Conservation (phyloP, 2,113 vertebrate genomes). For the Anseranas semipalmata region DNA sequence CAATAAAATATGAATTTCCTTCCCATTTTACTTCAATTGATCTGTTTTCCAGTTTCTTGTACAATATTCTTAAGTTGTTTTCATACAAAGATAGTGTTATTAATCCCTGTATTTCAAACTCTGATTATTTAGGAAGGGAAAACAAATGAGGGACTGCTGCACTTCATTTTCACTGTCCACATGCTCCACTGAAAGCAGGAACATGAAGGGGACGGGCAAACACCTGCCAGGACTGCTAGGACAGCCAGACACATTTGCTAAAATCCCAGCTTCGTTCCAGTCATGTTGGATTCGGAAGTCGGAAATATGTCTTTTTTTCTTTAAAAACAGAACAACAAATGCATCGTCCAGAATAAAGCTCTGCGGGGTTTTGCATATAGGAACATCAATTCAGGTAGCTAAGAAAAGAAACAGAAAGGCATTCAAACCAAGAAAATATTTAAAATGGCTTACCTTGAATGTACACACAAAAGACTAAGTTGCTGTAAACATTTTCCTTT, state of each 20-base stretch:
- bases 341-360: background rate
- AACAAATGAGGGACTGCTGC: background rate
- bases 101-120: background rate
- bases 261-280: background rate
- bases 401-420: background rate
- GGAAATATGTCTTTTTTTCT: background rate
- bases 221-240: background rate
- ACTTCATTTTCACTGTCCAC: background rate
- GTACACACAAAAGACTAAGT: background rate
- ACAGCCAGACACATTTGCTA: background rate
- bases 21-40: background rate
- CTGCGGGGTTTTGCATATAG: background rate
- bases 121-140: background rate
- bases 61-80: background rate
- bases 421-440: background rate
- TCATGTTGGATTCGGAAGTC: background rate
- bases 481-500: slow-evolving; percentile 1
- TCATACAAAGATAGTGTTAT: background rate
- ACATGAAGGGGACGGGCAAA: background rate
- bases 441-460: background rate
- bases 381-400: background rate
- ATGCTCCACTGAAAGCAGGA: background rate
- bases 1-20: background rate
- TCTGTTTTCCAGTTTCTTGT: background rate
- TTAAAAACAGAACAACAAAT: background rate